These are phyloP conservation scores for Glaucopsyche alexis DNA, from an alignment of 2,888 invertebrate genomes.

Conservation along the genomic window DNA sequence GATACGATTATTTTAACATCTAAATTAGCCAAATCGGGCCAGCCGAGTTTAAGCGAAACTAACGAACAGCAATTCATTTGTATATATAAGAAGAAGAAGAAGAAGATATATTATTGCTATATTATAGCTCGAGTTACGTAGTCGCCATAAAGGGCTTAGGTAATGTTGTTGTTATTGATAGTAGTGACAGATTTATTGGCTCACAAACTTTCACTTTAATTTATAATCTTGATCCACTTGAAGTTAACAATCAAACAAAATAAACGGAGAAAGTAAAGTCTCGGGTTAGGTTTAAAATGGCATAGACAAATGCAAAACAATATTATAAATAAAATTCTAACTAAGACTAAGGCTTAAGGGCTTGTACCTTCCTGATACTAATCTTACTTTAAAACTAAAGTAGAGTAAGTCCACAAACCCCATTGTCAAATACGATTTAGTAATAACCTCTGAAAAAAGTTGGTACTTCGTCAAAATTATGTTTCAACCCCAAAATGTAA, in stretches of 20 bases:
- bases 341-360: no score
- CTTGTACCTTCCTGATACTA: no score
- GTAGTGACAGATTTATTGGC: slow-evolving; percentile 22
- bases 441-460: background rate
- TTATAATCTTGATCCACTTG: slow-evolving; percentile 12
- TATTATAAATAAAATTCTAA: background rate
- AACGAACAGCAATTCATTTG: no score
- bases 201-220: slow-evolving; percentile 20
- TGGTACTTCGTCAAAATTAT: background rate
- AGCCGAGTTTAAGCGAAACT: no score
- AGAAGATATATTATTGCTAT: background rate
- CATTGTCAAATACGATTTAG: no score
- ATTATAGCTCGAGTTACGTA: background rate
- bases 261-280: background rate
- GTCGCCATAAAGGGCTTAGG: background rate
- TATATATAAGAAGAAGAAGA: no score
- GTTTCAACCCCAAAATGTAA: background rate
- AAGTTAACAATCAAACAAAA: slow-evolving; percentile 13
- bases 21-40: no score
- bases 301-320: slow-evolving; percentile 11
- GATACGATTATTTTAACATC: no score
- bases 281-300: background rate
- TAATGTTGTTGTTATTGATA: slow-evolving; percentile 12
- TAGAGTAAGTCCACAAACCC: no score
- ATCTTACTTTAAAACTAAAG: no score